Evolutionary conservation across 2,113 vertebrate species (phyloP).

Genomic region (Physeter macrocephalus): DNA sequence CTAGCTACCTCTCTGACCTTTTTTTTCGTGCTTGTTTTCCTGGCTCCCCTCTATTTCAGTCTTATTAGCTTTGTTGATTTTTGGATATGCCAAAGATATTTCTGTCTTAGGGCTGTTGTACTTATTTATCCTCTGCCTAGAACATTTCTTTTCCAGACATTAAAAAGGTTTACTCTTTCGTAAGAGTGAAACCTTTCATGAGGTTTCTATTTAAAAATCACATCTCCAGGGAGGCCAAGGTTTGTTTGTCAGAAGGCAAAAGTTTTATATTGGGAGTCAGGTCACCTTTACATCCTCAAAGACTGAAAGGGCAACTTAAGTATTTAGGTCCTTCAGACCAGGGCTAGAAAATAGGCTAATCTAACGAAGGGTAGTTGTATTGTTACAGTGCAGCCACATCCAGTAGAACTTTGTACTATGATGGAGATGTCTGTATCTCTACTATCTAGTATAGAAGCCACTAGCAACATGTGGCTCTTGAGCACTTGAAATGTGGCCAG

Average conservation of each 20-base stretch:
- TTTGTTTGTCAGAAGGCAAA: neutral
- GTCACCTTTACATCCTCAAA: neutral
- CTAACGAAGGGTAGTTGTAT: neutral
- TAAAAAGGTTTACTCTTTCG: neutral
- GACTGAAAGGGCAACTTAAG: neutral
- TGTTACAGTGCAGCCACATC: neutral
- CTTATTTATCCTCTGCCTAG: neutral
- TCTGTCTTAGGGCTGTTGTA: neutral
- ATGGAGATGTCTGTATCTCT: neutral
- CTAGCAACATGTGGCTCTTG: neutral
- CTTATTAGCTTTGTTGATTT: neutral
- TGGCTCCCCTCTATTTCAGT: neutral
- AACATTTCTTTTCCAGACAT: neutral
- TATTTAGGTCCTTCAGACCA: neutral
- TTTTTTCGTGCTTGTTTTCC: neutral
- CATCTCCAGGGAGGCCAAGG: neutral
- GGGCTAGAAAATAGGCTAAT: neutral
- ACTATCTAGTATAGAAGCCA: neutral
- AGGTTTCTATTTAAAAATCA: neutral
- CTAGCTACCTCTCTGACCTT: neutral
- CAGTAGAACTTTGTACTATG: neutral
- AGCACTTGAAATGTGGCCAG: neutral
- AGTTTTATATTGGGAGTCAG: neutral
- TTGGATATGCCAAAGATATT: neutral
- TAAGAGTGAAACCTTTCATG: neutral